Conservation (phyloP, 2,113 vertebrate species). For the Oreochromis aureus region DNA sequence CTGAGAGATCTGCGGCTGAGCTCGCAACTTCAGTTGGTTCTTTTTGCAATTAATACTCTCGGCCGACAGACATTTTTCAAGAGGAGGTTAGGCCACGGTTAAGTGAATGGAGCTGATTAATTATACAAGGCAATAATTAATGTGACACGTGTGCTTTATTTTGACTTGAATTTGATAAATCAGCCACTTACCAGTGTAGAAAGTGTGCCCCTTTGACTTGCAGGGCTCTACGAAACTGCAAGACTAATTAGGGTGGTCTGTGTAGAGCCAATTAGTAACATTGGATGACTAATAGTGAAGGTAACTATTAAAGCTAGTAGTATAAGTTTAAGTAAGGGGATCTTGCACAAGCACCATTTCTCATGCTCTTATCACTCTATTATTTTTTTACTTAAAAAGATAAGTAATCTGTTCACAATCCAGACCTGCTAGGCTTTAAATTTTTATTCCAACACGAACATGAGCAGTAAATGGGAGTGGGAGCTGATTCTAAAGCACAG, state of each 20-base stretch:
- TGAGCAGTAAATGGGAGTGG: neutral
- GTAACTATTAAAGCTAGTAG: neutral
- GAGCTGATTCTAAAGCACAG: neutral
- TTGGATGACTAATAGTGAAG: neutral
- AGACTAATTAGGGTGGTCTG: neutral
- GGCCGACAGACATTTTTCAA: slow-evolving; percentile 19
- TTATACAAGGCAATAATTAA: slow-evolving; percentile 36
- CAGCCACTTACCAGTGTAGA: neutral
- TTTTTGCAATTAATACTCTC: slow-evolving; percentile 40
- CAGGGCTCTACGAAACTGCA: neutral
- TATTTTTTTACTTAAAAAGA: too few relatives aligned
- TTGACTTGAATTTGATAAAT: slow-evolving; percentile 43
- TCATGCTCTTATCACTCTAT: neutral
- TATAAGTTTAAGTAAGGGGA: neutral
- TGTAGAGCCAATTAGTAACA: slow-evolving; percentile 10
- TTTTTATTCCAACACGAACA: neutral
- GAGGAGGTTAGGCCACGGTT: neutral
- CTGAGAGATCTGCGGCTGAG: neutral
- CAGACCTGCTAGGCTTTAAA: neutral
- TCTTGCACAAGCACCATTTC: neutral
- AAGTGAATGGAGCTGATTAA: slow-evolving; percentile 36
- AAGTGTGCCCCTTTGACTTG: slow-evolving; percentile 6
- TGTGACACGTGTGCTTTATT: slow-evolving; percentile 15
- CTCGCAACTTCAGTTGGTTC: neutral
- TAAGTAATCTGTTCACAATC: neutral